Evolutionary conservation across 2,888 invertebrate species (phyloP).

Genomic region (Galerucella nymphaeae): DNA sequence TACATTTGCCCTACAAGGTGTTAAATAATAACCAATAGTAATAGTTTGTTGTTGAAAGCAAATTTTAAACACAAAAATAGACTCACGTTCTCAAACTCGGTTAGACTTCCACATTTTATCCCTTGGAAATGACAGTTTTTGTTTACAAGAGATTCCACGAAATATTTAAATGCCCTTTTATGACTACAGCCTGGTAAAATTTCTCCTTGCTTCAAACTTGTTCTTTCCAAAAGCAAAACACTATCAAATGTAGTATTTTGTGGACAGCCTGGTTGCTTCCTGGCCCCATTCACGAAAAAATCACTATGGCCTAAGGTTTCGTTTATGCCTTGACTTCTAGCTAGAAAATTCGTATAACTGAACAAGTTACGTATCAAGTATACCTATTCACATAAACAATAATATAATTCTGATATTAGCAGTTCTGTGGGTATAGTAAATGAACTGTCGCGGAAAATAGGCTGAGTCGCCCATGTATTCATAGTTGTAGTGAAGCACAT

Average conservation of each 20-base stretch:
- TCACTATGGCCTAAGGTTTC: slow-evolving; percentile 62
- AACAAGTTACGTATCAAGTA: slow-evolving; percentile 3
- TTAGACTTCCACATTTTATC: slow-evolving; percentile 57
- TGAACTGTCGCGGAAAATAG: too few relatives aligned
- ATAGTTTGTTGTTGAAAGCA: neutral
- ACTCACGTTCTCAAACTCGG: slow-evolving; percentile 55
- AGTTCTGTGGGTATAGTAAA: too few relatives aligned
- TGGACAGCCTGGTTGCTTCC: slow-evolving; percentile 62
- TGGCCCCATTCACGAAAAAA: slow-evolving; percentile 63
- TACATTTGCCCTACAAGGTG: slow-evolving; percentile 54
- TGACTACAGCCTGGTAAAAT: slow-evolving; percentile 64
- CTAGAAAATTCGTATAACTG: slow-evolving; percentile 44
- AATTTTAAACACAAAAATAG: too few relatives aligned
- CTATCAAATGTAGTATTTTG: slow-evolving; percentile 51
- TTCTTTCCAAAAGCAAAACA: slow-evolving; percentile 55
- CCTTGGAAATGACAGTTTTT: slow-evolving; percentile 62
- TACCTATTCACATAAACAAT: neutral
- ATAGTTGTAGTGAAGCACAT: too few relatives aligned
- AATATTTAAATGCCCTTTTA: slow-evolving; percentile 64
- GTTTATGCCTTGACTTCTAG: slow-evolving; percentile 61
- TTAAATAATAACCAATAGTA: neutral
- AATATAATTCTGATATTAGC: too few relatives aligned
- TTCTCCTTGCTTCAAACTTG: slow-evolving; percentile 56
- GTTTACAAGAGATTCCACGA: slow-evolving; percentile 60
- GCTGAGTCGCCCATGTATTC: too few relatives aligned